Base-by-base conservation (phyloP, 1,140 invertebrate species). In the Trachymyrmex cornetzi region DNA sequence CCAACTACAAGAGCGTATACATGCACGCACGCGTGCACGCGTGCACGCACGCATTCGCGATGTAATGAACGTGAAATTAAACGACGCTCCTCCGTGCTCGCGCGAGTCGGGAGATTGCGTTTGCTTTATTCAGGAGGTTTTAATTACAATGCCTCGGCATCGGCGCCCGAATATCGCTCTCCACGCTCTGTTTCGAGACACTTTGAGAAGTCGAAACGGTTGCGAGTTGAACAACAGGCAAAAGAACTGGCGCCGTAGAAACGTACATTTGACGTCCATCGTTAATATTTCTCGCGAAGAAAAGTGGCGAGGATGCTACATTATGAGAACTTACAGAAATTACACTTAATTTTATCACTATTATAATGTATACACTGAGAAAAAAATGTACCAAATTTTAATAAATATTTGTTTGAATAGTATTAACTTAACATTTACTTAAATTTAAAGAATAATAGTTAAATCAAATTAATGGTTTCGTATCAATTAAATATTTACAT, bases 71-170 rank as follows among this genome's bases (percentile, higher is more conserved):
- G 87, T 90, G 89, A 93, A 86, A 90, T 92, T 92, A 92, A 90
- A 90, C 89, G 87, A 89, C 89, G 88, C 72, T 86, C 79, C 64
- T 87, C 87, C 80, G 59, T 66, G 75, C 61, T 74, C 84, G 71
- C 79, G 64, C 64, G 71, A 66, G 84, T 77, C 72, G 87, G 87
- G 90, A 93, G 90, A 94, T 94, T 95, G 93, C 93, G 91, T 93
- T 93, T 93, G 93, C 92, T 92, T 95, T 93, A 94, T 94, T 94
- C 93, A 94, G 90, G 90, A 93, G 93, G 88, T 94, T 94, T 94
- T 94, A 94, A 94, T 94, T 94, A 94, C 92, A 92, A 89, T 91
- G 85, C 91, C 74, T 55, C 55, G 63, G 81, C 71, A 85, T 82
- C 59, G 53, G 75, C 24, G 67, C 7, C 27, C 61, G 61, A 82